Evolutionary conservation across 2,797 vertebrate species (phyloP), one percentile per base, ranked within the genome.

Genomic region (Odontamblyopus lacepedii): DNA sequence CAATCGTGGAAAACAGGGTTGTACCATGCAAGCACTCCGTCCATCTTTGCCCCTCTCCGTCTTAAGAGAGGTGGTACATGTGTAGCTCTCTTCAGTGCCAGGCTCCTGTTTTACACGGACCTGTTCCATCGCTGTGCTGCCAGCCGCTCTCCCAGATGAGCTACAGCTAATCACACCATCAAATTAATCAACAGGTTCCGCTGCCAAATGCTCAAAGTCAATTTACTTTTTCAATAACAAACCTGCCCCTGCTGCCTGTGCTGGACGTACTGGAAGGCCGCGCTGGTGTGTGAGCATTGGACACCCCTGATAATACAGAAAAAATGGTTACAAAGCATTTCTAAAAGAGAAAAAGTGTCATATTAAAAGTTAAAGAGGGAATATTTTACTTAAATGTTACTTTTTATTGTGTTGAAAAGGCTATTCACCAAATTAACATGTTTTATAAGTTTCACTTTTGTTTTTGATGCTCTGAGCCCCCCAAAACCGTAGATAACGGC

Each of bases 221-320:
- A 6, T 32, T 8, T 23, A n/a, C n/a, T 69, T 57, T 44, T 2
- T 5, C 13, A 32, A 62, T 6, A 16, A 87, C 94, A 93, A 83
- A 98, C 98, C 98, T 99, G 89, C 98, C 97, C 88, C 97, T 95
- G 91, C 98, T 99, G 74, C 97, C 98, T 69, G 98, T 99, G 92
- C 98, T 99, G 78, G 98, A 99, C 0, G 95, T 96, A 85, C 97
- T 99, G n/a, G 98, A 98, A 4, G 98, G 98, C 81, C 98, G 95
- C 77, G 96, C 97, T 73, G 97, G 97, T 50, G 96, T 99, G 88
- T 98, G 96, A 63, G 96, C 96, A 87, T 96, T 99, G 16, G 96
- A 95, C 74, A 98, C 91, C 87, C 97, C 97, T 99, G 88, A 73
- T 70, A 16, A 77, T 26, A 83, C 0, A 55, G 1, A 30, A 38